Base-by-base conservation (phyloP, 2,888 invertebrate species). In the Leucoma salicis region DNA sequence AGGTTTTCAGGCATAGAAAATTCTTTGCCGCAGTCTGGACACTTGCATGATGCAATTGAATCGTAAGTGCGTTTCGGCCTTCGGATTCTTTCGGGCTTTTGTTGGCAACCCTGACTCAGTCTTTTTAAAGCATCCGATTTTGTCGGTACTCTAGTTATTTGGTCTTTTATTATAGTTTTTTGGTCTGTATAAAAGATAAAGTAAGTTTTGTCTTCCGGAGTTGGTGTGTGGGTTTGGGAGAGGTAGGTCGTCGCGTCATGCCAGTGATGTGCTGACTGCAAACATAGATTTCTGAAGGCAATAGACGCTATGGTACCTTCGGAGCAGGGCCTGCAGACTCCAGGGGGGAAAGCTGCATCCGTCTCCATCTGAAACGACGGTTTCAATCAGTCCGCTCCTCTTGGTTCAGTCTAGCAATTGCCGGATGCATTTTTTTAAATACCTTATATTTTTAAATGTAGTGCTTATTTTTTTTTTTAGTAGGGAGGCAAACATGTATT, bases 331-430 rank as follows among this genome's bases (percentile, higher is more conserved):
- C 65, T 52, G 75, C 87, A 88, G 32, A 78, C 52, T 15, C 79
- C 75, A 25, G 60, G 53, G 35, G 87, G 87, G 48, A 86, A 61
- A 5, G 57, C 71, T 12, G 57, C 41, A 49, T 76, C 78, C 53
- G 75, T 67, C 60, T 63, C 74, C 62, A 88, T 74, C 87, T 88
- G 87, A 82, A 88, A 88, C 73, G 67, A 85, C 66, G 82, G 58
- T 57, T 72, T 71, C 69, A 66, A 74, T 86, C 82, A 86, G 72
- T 70, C 79, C 70, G 75, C 71, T 72, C 70, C 54, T 66, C 63
- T 59, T 61, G 31, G 43, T 42, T 53, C 48, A 45, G 16, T 25
- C 53, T 38, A 31, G 35, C 25, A 35, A 37, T 56, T 59, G 14
- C n/a, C n/a, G n/a, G n/a, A n/a, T n/a, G n/a, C n/a, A n/a, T n/a